Evolutionary conservation across 2,113 vertebrate genomes (phyloP).

Genomic region (Hucho hucho): DNA sequence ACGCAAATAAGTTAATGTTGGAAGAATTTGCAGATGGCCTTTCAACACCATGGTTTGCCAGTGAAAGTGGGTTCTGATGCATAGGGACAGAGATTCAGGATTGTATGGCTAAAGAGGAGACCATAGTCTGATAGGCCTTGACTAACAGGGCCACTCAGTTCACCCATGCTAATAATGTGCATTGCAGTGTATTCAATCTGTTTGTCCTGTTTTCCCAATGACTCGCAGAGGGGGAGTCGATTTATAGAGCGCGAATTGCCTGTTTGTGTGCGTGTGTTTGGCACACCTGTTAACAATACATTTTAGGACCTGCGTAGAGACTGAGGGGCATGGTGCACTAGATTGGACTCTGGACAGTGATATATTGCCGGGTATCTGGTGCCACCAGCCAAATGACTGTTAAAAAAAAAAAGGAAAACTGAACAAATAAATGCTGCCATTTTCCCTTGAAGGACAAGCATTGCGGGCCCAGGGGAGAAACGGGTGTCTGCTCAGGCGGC

Average conservation of each 20-base stretch:
- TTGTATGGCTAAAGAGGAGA: not conserved
- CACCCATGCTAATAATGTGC: not conserved
- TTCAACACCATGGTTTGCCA: conserved; percentile 40
- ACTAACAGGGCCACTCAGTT: not conserved
- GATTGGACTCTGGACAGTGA: conserved; percentile 14
- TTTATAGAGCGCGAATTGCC: not conserved
- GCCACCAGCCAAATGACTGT: conserved; percentile 11
- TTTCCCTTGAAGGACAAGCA: conserved; percentile 7
- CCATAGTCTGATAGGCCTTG: not conserved
- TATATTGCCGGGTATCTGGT: not conserved
- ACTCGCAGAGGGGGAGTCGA: not conserved
- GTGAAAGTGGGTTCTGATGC: not conserved
- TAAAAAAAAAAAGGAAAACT: not conserved
- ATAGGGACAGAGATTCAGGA: not conserved
- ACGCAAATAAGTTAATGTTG: conserved; percentile 51
- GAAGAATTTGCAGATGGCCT: conserved; percentile 54
- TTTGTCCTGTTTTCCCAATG: not conserved
- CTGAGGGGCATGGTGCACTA: not conserved
- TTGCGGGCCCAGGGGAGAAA: not conserved
- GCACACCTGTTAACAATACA: not conserved
- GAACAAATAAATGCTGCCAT: conserved; percentile 28
- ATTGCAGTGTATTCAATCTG: too few relatives aligned
- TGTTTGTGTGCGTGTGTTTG: not conserved
- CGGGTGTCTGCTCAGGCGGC: not conserved
- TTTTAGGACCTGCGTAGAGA: conserved; percentile 4